Evolutionary conservation across 2,888 invertebrate species (phyloP).

Genomic region (Chrysomela aeneicollis): DNA sequence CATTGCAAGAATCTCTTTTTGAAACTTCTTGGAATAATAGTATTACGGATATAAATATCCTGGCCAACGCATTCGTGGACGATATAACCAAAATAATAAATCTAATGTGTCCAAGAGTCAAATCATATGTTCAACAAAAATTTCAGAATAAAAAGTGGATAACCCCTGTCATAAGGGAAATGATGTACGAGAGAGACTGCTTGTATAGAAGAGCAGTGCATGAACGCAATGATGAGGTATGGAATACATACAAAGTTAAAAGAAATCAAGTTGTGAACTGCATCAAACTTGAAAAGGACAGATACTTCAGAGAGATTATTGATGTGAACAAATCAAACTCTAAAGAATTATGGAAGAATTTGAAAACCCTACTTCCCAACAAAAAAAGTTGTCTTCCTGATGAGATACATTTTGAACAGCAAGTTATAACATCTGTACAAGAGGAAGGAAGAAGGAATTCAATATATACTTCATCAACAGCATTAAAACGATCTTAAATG

Average conservation of each 20-base stretch:
- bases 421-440: background rate
- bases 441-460: background rate
- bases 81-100: background rate
- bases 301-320: background rate
- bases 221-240: background rate
- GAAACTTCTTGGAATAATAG: background rate
- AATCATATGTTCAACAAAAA: background rate
- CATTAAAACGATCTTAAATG: background rate
- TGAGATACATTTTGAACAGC: background rate
- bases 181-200: background rate
- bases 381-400: background rate
- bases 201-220: background rate
- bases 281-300: conserved; percentile 1
- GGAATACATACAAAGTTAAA: background rate
- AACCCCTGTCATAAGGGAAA: background rate
- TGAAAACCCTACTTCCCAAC: conserved; percentile 1
- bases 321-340: background rate
- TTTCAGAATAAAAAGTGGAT: background rate
- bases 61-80: background rate
- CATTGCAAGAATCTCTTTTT: background rate
- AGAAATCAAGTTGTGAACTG: background rate
- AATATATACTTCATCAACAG: background rate
- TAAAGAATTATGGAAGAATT: background rate
- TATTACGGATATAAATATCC: background rate
- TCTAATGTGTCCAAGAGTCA: background rate